These are phyloP conservation scores for Drosophila emarginata DNA, from an alignment of 2,888 invertebrate species.

Conservation along the genomic window DNA sequence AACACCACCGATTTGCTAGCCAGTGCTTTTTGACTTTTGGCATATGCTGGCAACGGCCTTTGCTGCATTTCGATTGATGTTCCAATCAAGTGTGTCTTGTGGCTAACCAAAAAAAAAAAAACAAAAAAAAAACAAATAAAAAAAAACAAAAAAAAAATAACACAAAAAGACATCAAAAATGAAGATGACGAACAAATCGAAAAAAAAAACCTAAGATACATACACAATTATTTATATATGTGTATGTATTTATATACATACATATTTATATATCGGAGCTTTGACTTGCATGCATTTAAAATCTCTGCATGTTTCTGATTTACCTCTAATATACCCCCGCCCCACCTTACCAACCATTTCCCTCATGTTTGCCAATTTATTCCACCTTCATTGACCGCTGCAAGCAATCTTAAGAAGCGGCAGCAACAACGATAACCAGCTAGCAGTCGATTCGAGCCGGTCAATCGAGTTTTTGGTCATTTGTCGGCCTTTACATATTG, in stretches of 20 bases:
- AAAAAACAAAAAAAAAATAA: not conserved
- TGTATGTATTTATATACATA: not conserved
- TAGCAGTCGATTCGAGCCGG: slow-evolving; percentile 40
- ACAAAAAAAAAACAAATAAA: not conserved
- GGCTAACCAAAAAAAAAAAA: not conserved
- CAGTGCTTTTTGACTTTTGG: slow-evolving; percentile 62
- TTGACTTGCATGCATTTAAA: slow-evolving; percentile 45
- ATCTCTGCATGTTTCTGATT: slow-evolving; percentile 25
- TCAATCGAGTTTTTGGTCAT: slow-evolving; percentile 58
- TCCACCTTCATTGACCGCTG: slow-evolving; percentile 71
- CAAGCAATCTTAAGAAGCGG: slow-evolving; percentile 41
- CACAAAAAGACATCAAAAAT: not conserved
- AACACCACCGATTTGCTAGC: slow-evolving; percentile 7
- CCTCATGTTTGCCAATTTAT: slow-evolving; percentile 48
- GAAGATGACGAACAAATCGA: slow-evolving; percentile 42
- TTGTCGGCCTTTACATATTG: slow-evolving; percentile 25
- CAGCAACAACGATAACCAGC: slow-evolving; percentile 5
- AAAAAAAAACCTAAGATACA: slow-evolving; percentile 41
- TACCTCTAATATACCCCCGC: slow-evolving; percentile 10
- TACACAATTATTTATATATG: not conserved
- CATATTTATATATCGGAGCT: not conserved
- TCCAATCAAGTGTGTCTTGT: slow-evolving; percentile 41
- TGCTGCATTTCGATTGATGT: slow-evolving; percentile 55
- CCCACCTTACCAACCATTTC: slow-evolving; percentile 20
- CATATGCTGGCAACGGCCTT: slow-evolving; percentile 71